Evolutionary conservation across 1,140 invertebrate species (phyloP).

Genomic region (Drosophila albomicans): DNA sequence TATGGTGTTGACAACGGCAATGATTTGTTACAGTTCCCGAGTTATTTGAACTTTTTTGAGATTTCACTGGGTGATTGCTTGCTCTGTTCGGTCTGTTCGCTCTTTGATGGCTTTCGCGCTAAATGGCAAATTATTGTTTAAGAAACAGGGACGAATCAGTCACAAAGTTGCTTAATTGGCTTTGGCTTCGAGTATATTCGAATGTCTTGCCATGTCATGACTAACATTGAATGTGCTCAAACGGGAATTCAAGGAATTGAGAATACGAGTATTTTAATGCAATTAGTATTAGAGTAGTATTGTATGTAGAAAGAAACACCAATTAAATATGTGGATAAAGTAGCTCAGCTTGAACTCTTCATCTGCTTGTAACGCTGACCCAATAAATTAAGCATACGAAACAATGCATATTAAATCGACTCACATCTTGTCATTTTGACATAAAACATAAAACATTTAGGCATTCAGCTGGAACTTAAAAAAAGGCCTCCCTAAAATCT

Average conservation of each 20-base stretch:
- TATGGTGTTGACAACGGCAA: constrained; percentile 68
- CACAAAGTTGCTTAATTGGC: constrained; percentile 21
- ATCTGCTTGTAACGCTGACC: not conserved
- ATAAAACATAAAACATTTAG: constrained; percentile 49
- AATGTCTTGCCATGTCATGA: not conserved
- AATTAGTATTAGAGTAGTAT: no score
- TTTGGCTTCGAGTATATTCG: constrained; percentile 1
- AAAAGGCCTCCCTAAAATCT: constrained; percentile 35
- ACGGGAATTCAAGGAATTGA: not conserved
- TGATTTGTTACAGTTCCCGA: constrained; percentile 78
- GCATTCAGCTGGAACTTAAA: constrained; percentile 61
- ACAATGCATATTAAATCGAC: constrained; percentile 17
- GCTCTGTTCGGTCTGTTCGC: not conserved
- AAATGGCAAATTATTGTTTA: constrained; percentile 27
- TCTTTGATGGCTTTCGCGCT: constrained; percentile 9
- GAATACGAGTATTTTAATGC: no score
- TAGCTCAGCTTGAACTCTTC: not conserved
- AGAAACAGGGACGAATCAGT: constrained; percentile 5
- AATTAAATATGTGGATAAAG: no score
- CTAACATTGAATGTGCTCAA: not conserved
- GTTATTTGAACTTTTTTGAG: constrained; percentile 74
- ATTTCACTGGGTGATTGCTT: constrained; percentile 34
- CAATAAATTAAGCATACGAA: constrained; percentile 22
- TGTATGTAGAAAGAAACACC: no score
- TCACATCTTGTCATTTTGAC: constrained; percentile 52